Base-by-base conservation (phyloP, 2,888 invertebrate genomes). In the Nycteola revayana region DNA sequence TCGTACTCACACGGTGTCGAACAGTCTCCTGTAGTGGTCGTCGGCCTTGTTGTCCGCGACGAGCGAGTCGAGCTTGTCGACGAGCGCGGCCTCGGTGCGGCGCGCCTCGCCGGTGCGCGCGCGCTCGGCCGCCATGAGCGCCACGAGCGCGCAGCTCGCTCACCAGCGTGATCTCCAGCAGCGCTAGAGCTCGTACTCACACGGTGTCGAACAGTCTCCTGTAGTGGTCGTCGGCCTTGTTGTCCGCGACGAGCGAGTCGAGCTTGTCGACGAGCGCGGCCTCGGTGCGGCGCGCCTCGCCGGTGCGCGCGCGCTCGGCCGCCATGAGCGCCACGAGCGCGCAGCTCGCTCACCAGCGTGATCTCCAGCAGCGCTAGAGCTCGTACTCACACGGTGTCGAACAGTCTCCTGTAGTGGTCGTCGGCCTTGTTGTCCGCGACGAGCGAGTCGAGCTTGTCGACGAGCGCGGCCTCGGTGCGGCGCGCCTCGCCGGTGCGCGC, bases 321-420 rank as follows among this genome's bases (percentile, higher is more conserved):
- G 97, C 96, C 95, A 98, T 97, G 91, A 98, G 95, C 57, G 98
- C 96, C 61, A 96, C 98, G 60, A 98, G 95, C 25, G 98, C 96
- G 4, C 4, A 98, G 92, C 64, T 97, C 96, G 0, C 95, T 95
- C 3, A 98, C 96, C 18, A 98, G 87, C 0, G 98, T 98, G 3
- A 98, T 96, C 81, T 98, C 96, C 23, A 98, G 90, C 58, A n/a
- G n/a, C n/a, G n/a, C n/a, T n/a, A n/a, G n/a, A n/a, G n/a, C n/a
- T n/a, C n/a, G n/a, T 29, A 94, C 97, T 96, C 90, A 98, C 98
- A 98, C 97, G 32, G 96, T 96, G 66, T 97, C 95, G 74, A 98
- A 98, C n/a, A 98, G 91, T 44, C 96, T 92, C 41, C 96, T 90
- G 71, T 98, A 98, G 67, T 97, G 96, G 66, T 96, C 96, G 60